Evolutionary conservation across 1,140 invertebrate genomes (phyloP), one percentile per base, ranked within the genome.

Genomic region (Diachasma alloeum): DNA sequence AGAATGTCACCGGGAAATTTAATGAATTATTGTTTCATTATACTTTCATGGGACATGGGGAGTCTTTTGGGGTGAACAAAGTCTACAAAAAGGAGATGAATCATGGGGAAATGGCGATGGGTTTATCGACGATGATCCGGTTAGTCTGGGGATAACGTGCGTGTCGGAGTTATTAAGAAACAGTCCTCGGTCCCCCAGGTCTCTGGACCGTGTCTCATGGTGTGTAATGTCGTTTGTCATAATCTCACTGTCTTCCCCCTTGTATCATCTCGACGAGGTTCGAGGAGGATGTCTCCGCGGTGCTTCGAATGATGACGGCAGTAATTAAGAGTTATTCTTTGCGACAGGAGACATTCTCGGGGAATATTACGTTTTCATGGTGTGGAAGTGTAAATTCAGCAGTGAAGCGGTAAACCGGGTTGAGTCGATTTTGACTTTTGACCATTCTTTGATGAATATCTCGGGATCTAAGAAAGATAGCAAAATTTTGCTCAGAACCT

Each of bases 201-300:
- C 26, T 11, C 8, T 66, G 3, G 5, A 66, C 59, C 59, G 13
- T 13, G 59, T 66, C 59, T 26, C 59, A 66, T 66, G 24, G 59
- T 66, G 17, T 31, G 26, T 66, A 66, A 31, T 66, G 59, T 66
- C 59, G 24, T 66, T 66, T 66, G 59, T 66, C 59, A 66, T 66
- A 66, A 66, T 56, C 48, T 56, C 48, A 56, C 39, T 56, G 48
- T 6, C 6, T 0, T 15, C 15, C 48, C 48, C n/a, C 19, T 56
- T 56, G n/a, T 22, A 9, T 2, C 48, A 17, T 56, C 15, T 56
- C 48, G 15, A 19, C n/a, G 44, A 31, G 31, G 31, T 6, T 31
- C 31, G 31, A 31, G 31, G 31, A 3, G 31, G 6, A 31, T 19
- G 19, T 56, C n/a, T 17, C n/a, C n/a, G n/a, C n/a, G n/a, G n/a